Evolutionary conservation across 2,888 invertebrate species (phyloP).

Genomic region (Panzeria rudis): DNA sequence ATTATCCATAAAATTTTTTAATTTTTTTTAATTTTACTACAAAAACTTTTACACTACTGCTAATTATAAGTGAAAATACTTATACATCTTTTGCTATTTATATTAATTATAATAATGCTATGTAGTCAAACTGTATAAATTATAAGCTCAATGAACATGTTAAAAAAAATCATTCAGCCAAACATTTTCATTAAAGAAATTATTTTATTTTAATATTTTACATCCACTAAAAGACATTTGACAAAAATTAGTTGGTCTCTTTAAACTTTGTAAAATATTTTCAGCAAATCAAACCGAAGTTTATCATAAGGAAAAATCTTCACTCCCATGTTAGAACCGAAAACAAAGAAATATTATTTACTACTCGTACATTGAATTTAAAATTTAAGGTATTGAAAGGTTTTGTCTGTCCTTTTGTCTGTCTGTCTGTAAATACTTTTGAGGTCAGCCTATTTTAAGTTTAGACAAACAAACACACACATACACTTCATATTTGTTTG

Average conservation of each 20-base stretch:
- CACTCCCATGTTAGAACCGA: neutral
- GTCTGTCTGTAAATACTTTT: slow-evolving; percentile 67
- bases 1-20: no score
- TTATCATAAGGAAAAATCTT: slow-evolving; percentile 36
- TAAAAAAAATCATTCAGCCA: no score
- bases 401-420: slow-evolving; percentile 43
- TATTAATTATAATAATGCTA: no score
- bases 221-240: no score
- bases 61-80: no score
- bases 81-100: no score
- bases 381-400: slow-evolving; percentile 66
- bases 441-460: slow-evolving; percentile 81
- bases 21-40: no score
- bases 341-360: slow-evolving; percentile 57
- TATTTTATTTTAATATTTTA: no score
- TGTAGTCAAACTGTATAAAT: no score
- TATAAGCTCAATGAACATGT: no score
- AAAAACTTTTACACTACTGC: no score
- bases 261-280: slow-evolving; percentile 32
- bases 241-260: slow-evolving; percentile 17
- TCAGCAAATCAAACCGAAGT: slow-evolving; percentile 39
- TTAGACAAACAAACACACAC: slow-evolving; percentile 70
- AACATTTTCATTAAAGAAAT: no score
- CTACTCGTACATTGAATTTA: slow-evolving; percentile 50
- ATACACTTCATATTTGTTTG: slow-evolving; percentile 67